Conservation (phyloP, 2,888 invertebrate species). For the Lamproptera curius region DNA sequence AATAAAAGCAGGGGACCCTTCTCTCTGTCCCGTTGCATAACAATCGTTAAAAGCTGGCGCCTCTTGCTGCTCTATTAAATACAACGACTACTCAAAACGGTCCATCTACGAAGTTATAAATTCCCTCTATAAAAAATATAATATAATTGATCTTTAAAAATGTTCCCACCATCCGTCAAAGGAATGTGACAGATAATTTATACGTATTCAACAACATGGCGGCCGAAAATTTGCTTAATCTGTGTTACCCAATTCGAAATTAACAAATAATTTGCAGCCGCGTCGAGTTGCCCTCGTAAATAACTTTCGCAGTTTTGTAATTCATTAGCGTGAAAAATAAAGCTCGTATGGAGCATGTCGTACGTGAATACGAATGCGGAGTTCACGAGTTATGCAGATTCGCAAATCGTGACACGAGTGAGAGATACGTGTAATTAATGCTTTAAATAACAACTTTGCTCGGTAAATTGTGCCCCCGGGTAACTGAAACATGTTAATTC, state of each 20-base stretch:
- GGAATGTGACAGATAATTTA: no score
- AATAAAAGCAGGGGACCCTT: conserved; percentile 31
- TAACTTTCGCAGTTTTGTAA: conserved; percentile 8
- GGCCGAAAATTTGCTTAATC: no score
- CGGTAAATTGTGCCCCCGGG: not conserved
- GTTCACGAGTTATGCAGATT: conserved; percentile 10
- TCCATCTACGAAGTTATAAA: no score
- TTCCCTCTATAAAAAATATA: no score
- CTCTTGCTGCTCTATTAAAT: conserved; percentile 26
- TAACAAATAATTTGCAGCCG: no score
- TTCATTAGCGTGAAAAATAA: conserved; percentile 3
- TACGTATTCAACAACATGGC: no score
- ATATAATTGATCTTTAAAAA: no score
- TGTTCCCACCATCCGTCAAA: no score
- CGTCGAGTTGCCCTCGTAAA: no score
- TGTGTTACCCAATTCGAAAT: no score
- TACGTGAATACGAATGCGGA: not conserved
- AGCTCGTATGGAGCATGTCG: not conserved
- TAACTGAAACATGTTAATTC: not conserved
- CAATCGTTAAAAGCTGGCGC: conserved; percentile 37
- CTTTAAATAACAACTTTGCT: conserved; percentile 3
- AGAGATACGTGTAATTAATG: conserved; percentile 8
- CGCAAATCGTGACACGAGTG: conserved; percentile 9
- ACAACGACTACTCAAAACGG: not conserved
- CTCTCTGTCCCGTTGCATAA: conserved; percentile 20